These are phyloP conservation scores for Stenchaetothrips biformis DNA, from an alignment of 2,888 invertebrate genomes.

Conservation along the genomic window DNA sequence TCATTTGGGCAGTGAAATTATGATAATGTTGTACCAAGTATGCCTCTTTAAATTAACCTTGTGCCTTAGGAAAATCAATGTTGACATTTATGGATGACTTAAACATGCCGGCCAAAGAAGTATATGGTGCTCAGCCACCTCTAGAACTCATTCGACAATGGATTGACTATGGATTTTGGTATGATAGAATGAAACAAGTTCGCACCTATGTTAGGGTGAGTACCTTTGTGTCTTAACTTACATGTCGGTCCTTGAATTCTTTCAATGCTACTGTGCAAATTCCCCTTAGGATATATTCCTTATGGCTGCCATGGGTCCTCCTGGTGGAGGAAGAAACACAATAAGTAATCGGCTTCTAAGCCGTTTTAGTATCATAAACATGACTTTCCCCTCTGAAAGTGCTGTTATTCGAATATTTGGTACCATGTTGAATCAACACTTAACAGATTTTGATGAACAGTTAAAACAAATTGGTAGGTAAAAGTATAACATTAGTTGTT, in stretches of 20 bases:
- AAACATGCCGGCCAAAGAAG: slow-evolving; percentile 87
- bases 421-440: slow-evolving; percentile 75
- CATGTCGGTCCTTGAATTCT: not conserved
- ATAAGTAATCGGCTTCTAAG: slow-evolving; percentile 74
- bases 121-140: slow-evolving; percentile 84
- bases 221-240: not conserved
- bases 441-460: slow-evolving; percentile 71
- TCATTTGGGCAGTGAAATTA: not conserved
- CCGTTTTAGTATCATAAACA: slow-evolving; percentile 68
- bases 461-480: slow-evolving; percentile 62
- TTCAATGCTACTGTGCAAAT: not conserved
- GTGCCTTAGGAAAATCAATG: slow-evolving; percentile 59
- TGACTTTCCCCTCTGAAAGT: slow-evolving; percentile 75
- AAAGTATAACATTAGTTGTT: slow-evolving; percentile 16
- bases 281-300: slow-evolving; percentile 63
- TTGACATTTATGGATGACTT: slow-evolving; percentile 87
- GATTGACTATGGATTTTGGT: slow-evolving; percentile 89
- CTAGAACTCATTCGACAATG: slow-evolving; percentile 77
- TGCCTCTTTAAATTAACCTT: not conserved
- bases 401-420: slow-evolving; percentile 78
- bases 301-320: slow-evolving; percentile 78
- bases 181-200: slow-evolving; percentile 72
- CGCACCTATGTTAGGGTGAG: slow-evolving; percentile 66
- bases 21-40: not conserved
- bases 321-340: slow-evolving; percentile 77